These are phyloP conservation scores for Danionella cerebrum DNA, from an alignment of 2,113 vertebrate genomes.

Conservation along the genomic window DNA sequence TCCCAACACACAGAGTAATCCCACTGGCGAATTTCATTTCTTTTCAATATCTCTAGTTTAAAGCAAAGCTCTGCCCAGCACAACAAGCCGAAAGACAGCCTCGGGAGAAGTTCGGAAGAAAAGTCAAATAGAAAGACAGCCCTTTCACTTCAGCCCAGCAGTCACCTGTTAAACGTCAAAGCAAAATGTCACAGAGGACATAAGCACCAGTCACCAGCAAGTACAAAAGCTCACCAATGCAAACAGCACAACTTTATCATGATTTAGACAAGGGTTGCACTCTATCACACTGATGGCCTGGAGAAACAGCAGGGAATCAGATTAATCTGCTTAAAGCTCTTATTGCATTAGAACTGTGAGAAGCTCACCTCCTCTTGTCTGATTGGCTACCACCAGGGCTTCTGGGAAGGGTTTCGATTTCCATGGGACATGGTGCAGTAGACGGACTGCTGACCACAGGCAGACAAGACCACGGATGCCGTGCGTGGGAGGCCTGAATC, in stretches of 20 bases:
- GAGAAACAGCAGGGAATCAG: slow-evolving; percentile 36
- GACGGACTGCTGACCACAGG: slow-evolving; percentile 53
- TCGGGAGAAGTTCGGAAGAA: background rate
- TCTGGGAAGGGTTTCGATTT: slow-evolving; percentile 77
- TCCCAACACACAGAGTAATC: slow-evolving; percentile 1
- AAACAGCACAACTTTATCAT: background rate
- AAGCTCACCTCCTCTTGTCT: slow-evolving; percentile 77
- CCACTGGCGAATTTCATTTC: background rate
- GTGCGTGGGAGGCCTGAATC: slow-evolving; percentile 40
- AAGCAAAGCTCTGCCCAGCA: slow-evolving; percentile 6
- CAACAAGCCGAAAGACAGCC: slow-evolving; percentile 14
- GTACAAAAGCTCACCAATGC: background rate
- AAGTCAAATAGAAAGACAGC: background rate
- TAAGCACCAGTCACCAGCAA: slow-evolving; percentile 11
- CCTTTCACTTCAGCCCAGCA: slow-evolving; percentile 7
- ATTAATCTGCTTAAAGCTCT: slow-evolving; percentile 46
- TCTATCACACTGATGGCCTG: background rate
- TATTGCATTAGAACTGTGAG: slow-evolving; percentile 40
- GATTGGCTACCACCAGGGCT: slow-evolving; percentile 70
- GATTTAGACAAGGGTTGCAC: background rate
- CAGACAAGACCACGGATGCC: slow-evolving; percentile 51
- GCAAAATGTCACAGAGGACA: slow-evolving; percentile 1
- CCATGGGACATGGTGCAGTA: slow-evolving; percentile 67
- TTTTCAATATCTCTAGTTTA: slow-evolving; percentile 29
- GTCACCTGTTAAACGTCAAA: slow-evolving; percentile 4